Percentiles rank a stretch among this genome's conserved stretches.
Conservation (phyloP, 1,140 invertebrate genomes). For the Drosophila equinoxialis region DNA sequence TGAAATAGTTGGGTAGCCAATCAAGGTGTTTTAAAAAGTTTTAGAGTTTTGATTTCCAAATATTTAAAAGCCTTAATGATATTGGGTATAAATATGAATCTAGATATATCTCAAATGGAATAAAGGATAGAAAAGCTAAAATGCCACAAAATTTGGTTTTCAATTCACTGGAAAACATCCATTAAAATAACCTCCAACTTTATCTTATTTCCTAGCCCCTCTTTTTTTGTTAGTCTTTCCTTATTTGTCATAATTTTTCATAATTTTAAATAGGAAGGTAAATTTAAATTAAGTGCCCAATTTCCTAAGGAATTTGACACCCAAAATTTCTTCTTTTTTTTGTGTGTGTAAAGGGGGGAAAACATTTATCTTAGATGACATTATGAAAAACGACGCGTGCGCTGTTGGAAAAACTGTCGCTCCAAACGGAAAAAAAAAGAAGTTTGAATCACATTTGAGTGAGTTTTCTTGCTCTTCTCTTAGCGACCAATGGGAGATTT, state of each 20-base stretch:
- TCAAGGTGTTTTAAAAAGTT: no score
- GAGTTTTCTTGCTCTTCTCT: slow-evolving; percentile 3
- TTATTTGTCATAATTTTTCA: slow-evolving; percentile 31
- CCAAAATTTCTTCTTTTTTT: slow-evolving; percentile 9
- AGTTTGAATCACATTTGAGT: slow-evolving; percentile 7
- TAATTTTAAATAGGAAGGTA: slow-evolving; percentile 18
- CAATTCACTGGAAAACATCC: not conserved
- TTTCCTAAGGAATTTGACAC: slow-evolving; percentile 24
- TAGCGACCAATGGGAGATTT: slow-evolving; percentile 8
- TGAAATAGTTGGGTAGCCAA: no score
- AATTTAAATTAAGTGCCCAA: slow-evolving; percentile 23
- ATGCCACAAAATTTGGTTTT: not conserved
- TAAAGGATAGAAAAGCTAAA: no score
- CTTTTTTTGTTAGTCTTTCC: not conserved
- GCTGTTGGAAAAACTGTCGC: slow-evolving; percentile 15
- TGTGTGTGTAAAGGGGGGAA: not conserved
- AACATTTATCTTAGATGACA: slow-evolving; percentile 19
- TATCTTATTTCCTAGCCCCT: not conserved
- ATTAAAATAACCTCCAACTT: not conserved
- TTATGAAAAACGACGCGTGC: slow-evolving; percentile 17
- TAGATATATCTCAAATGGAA: no score
- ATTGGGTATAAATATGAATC: no score
- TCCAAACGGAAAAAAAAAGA: not conserved
- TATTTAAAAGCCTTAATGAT: no score
- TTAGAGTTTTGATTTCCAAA: no score